These are phyloP conservation scores for Plusia festucae DNA, from an alignment of 2,888 invertebrate genomes.

Conservation along the genomic window DNA sequence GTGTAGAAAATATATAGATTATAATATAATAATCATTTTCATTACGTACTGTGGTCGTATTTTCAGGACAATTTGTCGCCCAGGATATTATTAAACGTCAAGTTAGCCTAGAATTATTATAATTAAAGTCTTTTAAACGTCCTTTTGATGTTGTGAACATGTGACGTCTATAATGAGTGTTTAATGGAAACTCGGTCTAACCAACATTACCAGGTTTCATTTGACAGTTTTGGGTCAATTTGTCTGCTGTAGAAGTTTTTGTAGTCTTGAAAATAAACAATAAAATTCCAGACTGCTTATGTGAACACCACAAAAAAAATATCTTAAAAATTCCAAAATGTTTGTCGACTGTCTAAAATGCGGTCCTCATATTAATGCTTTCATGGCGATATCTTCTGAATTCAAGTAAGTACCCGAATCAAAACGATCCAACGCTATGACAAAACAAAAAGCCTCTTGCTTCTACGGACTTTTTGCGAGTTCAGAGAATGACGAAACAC, in stretches of 20 bases:
- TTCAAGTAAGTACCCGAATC: too few species aligned
- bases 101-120: too few species aligned
- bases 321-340: too few species aligned
- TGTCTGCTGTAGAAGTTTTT: neutral
- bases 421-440: neutral
- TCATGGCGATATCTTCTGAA: too few species aligned
- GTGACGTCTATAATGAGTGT: slow-evolving; percentile 49
- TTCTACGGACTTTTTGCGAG: neutral
- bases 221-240: slow-evolving; percentile 9
- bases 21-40: neutral
- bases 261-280: neutral
- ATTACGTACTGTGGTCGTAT: neutral
- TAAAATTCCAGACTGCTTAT: neutral
- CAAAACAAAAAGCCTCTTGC: neutral
- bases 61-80: neutral
- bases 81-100: too few species aligned
- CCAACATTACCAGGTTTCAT: slow-evolving; percentile 17
- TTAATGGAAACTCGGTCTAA: slow-evolving; percentile 24
- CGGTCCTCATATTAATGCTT: too few species aligned
- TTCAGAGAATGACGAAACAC: neutral
- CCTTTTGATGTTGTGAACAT: slow-evolving; percentile 63
- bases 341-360: too few species aligned
- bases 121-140: slow-evolving; percentile 36
- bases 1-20: too few species aligned
- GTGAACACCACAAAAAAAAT: too few species aligned